Evolutionary conservation across 1,140 invertebrate genomes (phyloP).

Genomic region (Leptonema lineaticorne): DNA sequence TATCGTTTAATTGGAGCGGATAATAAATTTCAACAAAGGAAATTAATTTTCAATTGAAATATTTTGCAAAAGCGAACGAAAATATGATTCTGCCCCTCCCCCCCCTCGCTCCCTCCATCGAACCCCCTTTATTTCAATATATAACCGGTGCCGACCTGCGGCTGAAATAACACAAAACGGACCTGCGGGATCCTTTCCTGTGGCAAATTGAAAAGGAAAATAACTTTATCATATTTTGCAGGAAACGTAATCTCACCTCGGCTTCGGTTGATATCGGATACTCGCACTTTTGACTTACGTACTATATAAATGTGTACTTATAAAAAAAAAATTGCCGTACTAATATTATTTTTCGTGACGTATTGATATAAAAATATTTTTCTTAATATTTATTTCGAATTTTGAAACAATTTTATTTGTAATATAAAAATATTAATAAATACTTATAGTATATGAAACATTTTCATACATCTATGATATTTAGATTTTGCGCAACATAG

Average conservation of each 20-base stretch:
- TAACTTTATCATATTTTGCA: slow-evolving; percentile 12
- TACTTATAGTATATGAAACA: too few species aligned
- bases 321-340: too few species aligned
- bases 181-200: background rate
- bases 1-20: background rate
- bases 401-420: too few species aligned
- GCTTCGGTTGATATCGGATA: slow-evolving; percentile 7
- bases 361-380: too few species aligned
- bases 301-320: too few species aligned
- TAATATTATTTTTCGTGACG: too few species aligned
- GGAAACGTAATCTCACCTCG: slow-evolving; percentile 6
- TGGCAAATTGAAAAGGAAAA: background rate
- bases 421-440: too few species aligned
- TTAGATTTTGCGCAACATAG: too few species aligned
- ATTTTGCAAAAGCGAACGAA: background rate
- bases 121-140: too few species aligned
- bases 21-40: background rate
- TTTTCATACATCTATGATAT: too few species aligned
- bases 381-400: too few species aligned
- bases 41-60: background rate
- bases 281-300: background rate
- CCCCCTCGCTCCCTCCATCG: background rate
- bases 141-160: background rate
- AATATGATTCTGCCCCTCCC: too few species aligned
- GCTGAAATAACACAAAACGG: background rate